Evolutionary conservation across 2,888 invertebrate genomes (phyloP).

Genomic region (Papilio demoleus): DNA sequence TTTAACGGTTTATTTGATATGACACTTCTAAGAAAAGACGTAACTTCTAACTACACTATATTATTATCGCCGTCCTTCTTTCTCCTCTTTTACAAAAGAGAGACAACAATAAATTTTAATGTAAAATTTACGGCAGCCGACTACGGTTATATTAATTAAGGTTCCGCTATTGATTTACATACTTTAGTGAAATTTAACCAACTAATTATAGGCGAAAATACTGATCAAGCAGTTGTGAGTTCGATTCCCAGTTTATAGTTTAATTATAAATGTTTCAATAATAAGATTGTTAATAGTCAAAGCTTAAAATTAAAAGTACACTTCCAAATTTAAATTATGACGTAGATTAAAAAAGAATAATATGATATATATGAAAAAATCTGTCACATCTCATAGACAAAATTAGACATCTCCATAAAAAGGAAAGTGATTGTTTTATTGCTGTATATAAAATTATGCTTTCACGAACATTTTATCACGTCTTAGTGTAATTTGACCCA

Average conservation of each 20-base stretch:
- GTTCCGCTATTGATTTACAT: constrained; percentile 24
- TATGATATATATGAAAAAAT: not conserved
- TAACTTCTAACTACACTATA: not conserved
- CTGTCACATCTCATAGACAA: not conserved
- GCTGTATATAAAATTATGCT: not conserved
- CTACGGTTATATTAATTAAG: not conserved
- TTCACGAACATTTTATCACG: not conserved
- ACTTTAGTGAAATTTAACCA: no score
- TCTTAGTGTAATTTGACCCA: not conserved
- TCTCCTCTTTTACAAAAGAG: not conserved
- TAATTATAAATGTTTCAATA: no score
- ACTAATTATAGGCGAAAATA: no score
- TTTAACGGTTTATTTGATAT: constrained; percentile 38
- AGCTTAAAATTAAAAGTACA: no score
- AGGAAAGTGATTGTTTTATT: constrained; percentile 9
- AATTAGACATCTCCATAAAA: not conserved
- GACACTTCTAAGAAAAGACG: constrained; percentile 29
- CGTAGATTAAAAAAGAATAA: no score
- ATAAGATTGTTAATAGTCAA: not conserved
- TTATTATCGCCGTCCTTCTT: not conserved
- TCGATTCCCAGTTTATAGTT: not conserved
- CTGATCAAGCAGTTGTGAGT: not conserved
- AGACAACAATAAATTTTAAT: not conserved
- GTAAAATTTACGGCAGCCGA: not conserved
- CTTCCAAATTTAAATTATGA: no score